Conservation (phyloP, 2,888 invertebrate genomes). For the Euzetes globulus region DNA sequence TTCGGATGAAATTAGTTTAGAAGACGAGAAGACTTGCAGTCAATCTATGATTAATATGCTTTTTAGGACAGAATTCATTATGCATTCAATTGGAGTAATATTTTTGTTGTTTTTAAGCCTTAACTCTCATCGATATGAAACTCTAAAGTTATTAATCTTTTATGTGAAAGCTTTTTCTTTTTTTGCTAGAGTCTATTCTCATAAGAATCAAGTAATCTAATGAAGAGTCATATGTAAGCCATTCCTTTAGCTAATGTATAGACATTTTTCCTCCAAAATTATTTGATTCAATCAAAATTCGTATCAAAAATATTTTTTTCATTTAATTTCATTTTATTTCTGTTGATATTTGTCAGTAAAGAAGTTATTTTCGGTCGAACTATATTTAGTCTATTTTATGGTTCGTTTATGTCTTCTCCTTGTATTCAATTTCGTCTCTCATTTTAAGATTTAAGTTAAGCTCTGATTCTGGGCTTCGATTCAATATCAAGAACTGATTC, state of each 20-base stretch:
- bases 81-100: neutral
- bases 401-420: conserved; percentile 3
- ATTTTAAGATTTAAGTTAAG: neutral
- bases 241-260: no score
- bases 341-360: neutral
- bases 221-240: no score
- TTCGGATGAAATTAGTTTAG: no score
- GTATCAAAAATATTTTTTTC: no score
- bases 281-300: no score
- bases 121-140: neutral
- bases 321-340: no score
- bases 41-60: neutral
- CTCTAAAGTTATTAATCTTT: no score
- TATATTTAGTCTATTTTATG: conserved; percentile 17
- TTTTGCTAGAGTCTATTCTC: no score
- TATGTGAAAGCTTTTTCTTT: no score
- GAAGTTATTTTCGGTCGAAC: neutral
- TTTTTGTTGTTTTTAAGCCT: neutral
- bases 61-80: neutral
- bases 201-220: no score
- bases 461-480: neutral
- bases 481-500: neutral
- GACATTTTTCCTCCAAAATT: no score
- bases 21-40: no score
- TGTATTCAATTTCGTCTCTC: conserved; percentile 12